A percentile compares a stretch with the other conserved stretches of the same genome.
Conservation (phyloP, 37 sponge, comb jelly and placozoan species). For the Halichondria panicea region DNA sequence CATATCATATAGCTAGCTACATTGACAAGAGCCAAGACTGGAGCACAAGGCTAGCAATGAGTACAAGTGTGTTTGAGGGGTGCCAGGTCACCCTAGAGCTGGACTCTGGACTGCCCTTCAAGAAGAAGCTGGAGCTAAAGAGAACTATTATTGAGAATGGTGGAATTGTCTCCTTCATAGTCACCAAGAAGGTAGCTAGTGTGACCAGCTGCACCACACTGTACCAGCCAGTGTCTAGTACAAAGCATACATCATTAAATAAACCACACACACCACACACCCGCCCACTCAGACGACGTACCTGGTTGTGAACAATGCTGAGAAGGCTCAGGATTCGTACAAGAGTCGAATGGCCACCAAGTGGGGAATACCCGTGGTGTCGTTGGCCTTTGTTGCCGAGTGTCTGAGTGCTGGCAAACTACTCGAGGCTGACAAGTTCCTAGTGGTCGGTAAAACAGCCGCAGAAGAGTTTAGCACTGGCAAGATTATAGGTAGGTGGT, state of each 20-base stretch:
- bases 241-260: neutral
- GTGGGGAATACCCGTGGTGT: constrained; percentile 88
- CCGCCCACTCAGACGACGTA: constrained; percentile 55
- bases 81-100: constrained; percentile 90
- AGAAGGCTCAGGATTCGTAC: constrained; percentile 85
- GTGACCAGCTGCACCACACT: too few relatives aligned
- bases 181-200: constrained; percentile 86
- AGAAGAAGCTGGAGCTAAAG: constrained; percentile 74
- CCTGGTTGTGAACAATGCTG: constrained; percentile 82
- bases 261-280: neutral
- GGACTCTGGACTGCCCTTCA: constrained; percentile 74
- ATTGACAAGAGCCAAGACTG: too few relatives aligned
- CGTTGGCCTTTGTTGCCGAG: constrained; percentile 63
- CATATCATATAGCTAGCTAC: too few relatives aligned
- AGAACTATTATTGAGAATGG: constrained; percentile 77
- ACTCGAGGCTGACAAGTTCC: constrained; percentile 74
- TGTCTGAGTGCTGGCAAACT: constrained; percentile 68
- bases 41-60: too few relatives aligned
- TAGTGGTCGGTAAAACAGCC: constrained; percentile 82
- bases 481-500: constrained; percentile 82
- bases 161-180: constrained; percentile 88
- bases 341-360: constrained; percentile 89
- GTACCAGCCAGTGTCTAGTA: neutral
- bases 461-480: constrained; percentile 78
- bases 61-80: constrained; percentile 69